These are phyloP conservation scores for Plectrocnemia conspersa DNA, from an alignment of 1,140 invertebrate genomes.

Conservation along the genomic window DNA sequence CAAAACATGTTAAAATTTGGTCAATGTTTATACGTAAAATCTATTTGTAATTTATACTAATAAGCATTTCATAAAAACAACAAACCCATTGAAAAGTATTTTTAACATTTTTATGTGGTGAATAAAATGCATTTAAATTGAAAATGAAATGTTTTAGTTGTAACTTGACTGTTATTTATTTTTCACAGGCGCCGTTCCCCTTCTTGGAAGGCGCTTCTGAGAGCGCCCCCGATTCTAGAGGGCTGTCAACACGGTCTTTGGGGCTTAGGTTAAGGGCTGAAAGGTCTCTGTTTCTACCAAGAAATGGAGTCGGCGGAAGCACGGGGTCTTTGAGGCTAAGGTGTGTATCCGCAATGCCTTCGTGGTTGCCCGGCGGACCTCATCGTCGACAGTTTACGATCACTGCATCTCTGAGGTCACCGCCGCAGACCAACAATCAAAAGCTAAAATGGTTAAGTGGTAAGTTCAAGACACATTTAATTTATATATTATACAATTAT, in stretches of 20 bases:
- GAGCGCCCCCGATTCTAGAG: slow-evolving; percentile 14
- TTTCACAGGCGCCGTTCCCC: slow-evolving; percentile 20
- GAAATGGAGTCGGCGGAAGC: not conserved
- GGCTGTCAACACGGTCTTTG: slow-evolving; percentile 23
- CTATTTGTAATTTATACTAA: too few species aligned
- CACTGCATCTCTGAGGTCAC: slow-evolving; percentile 16
- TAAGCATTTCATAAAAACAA: too few species aligned
- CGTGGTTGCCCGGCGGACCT: slow-evolving; percentile 25
- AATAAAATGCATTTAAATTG: not conserved
- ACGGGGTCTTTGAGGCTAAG: slow-evolving; percentile 14
- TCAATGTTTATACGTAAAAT: too few species aligned
- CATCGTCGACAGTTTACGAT: slow-evolving; percentile 28
- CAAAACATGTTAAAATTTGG: too few species aligned
- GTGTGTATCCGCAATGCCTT: slow-evolving; percentile 27
- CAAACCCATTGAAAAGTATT: not conserved
- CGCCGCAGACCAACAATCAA: slow-evolving; percentile 12
- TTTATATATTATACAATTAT: too few species aligned
- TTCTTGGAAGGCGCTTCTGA: slow-evolving; percentile 19
- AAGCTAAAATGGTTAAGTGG: slow-evolving; percentile 26
- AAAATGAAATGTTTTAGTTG: not conserved
- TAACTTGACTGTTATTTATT: not conserved
- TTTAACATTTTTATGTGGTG: not conserved
- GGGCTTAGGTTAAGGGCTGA: slow-evolving; percentile 23
- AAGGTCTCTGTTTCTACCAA: slow-evolving; percentile 15
- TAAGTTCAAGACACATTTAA: slow-evolving; percentile 16